phyloP scores from a whole-genome alignment of 2,113 vertebrate species.

The Nematolebias whitei region DNA sequence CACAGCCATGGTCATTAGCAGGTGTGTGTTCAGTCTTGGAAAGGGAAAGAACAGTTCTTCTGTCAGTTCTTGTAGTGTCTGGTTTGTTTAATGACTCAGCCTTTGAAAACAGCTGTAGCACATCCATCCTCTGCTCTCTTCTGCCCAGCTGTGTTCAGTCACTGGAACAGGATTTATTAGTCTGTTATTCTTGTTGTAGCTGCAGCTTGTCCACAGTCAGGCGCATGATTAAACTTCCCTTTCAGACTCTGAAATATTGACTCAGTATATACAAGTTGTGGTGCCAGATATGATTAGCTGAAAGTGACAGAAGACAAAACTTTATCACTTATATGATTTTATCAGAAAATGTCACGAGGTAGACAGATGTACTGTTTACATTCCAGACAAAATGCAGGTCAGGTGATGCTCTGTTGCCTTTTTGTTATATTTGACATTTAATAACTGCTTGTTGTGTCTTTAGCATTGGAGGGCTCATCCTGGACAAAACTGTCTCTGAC shows the following conservation, averaged over 20 bases:
- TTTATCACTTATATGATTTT: no score
- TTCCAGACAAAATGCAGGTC: no score
- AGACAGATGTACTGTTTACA: neutral
- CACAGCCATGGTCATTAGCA: slow-evolving; percentile 98
- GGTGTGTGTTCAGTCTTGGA: slow-evolving; percentile 62
- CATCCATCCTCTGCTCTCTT: slow-evolving; percentile 34
- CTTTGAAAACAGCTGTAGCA: slow-evolving; percentile 44
- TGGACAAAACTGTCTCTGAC: slow-evolving; percentile 97
- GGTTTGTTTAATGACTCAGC: slow-evolving; percentile 60
- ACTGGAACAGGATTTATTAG: slow-evolving; percentile 5
- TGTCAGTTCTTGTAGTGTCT: slow-evolving; percentile 39
- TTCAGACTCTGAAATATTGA: slow-evolving; percentile 4
- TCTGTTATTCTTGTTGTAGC: neutral
- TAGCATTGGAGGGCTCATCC: slow-evolving; percentile 97
- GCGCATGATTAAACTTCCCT: slow-evolving; percentile 1
- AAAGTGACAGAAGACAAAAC: neutral
- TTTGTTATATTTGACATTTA: neutral
- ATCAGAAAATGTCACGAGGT: no score
- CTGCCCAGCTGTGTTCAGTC: slow-evolving; percentile 9
- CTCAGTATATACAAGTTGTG: neutral
- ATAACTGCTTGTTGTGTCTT: slow-evolving; percentile 39
- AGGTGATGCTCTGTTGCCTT: neutral
- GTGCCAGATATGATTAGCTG: neutral
- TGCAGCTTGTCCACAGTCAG: neutral
- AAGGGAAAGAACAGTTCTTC: slow-evolving; percentile 30